Evolutionary conservation across 1,140 invertebrate genomes (phyloP), one percentile per base, ranked within the genome.

Genomic region (Meloidogyne chitwoodi): DNA sequence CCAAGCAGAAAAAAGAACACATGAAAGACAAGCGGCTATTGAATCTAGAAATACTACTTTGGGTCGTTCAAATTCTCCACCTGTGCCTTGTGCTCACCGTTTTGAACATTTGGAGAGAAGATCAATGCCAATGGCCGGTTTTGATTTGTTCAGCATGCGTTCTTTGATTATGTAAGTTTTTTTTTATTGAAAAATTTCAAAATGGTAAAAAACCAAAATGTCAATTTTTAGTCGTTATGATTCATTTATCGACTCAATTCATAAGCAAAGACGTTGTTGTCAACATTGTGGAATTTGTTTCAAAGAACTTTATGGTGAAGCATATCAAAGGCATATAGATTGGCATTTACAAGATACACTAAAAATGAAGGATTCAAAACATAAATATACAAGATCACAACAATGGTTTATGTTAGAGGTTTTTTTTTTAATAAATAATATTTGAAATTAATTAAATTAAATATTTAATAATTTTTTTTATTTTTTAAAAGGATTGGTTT

Each of bases 321-420:
- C 76, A 38, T 86, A 82, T 67, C 74, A 83, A 70, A 61, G 76
- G n/a, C 84, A 85, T 69, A 70, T 79, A 41, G 84, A 86, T 66
- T 79, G 79, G 81, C 84, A 85, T 62, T 71, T 85, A 27, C 77
- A 81, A 38, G 61, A 77, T 19, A 78, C 80, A 16, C 48, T 83
- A 38, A 56, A 64, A 19, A 66, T 74, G 24, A 66, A 79, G n/a
- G 72, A 79, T 14, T 26, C 27, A 34, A 61, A 26, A 63, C 41
- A 65, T 41, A 75, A 61, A 16, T 64, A 64, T 68, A 77, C 11
- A 24, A 56, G 79, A 44, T 67, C 72, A 19, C 73, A 70, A 27
- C 48, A 38, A 22, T 83, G 78, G 78, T 82, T 71, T 48, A 80
- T 77, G 73, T n/a, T 64, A 6, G 72, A 73, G 22, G 80, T 70